phyloP scores from a whole-genome alignment of 2,888 invertebrate genomes.

The Nomada ferruginata region DNA sequence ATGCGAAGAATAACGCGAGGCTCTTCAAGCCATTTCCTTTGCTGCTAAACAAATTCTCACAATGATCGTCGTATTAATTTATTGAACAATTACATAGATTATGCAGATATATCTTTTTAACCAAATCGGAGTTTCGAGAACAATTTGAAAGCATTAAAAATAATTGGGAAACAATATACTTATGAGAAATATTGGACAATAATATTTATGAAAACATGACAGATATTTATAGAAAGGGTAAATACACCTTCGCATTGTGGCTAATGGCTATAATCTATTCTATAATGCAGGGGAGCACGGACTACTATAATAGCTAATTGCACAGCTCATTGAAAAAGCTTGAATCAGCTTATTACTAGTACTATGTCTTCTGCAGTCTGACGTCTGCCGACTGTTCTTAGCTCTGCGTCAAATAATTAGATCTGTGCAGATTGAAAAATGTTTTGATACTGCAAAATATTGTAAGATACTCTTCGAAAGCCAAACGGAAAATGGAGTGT shows the following conservation, averaged over 20 bases:
- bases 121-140: no score
- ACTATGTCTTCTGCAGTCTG: neutral
- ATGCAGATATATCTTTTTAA: no score
- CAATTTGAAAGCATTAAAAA: no score
- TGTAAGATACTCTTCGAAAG: neutral
- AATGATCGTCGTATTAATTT: no score
- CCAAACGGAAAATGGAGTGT: neutral
- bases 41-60: no score
- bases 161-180: no score
- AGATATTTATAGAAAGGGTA: neutral
- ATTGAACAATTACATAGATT: neutral
- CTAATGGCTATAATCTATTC: neutral
- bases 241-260: neutral
- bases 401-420: neutral
- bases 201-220: neutral
- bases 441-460: no score
- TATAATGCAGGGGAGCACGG: no score
- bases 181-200: no score
- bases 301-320: neutral
- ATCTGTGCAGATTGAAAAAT: neutral
- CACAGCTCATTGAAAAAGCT: neutral
- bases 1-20: neutral
- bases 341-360: neutral
- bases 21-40: neutral
- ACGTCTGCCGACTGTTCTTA: neutral